Conservation (phyloP, 2,888 invertebrate species). For the Matsumyia berberina region DNA sequence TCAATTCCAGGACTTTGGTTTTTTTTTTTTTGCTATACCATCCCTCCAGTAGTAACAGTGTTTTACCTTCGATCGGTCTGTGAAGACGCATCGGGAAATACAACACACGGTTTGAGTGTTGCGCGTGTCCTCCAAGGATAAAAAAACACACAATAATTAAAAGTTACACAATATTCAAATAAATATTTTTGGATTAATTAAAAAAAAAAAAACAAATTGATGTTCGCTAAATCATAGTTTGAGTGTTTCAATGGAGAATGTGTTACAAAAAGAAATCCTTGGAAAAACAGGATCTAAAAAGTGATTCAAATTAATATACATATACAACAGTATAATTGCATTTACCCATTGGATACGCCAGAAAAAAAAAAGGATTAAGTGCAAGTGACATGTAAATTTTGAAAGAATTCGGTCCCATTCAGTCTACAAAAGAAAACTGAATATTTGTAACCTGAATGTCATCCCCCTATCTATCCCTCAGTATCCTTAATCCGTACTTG, state of each 20-base stretch:
- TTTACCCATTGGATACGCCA: constrained; percentile 23
- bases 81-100: constrained; percentile 60
- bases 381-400: neutral
- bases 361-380: constrained; percentile 5
- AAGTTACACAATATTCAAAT: neutral
- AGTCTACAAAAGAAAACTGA: neutral
- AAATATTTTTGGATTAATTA: neutral
- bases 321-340: neutral
- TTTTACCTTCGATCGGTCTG: constrained; percentile 68
- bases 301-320: constrained; percentile 25
- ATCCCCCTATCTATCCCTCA: neutral
- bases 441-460: constrained; percentile 1
- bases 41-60: constrained; percentile 58
- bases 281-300: constrained; percentile 15
- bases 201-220: neutral
- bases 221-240: neutral
- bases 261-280: neutral
- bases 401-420: neutral
- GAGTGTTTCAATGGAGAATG: constrained; percentile 19
- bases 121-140: constrained; percentile 60
- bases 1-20: constrained; percentile 52
- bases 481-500: neutral
- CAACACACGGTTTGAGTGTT: constrained; percentile 42
- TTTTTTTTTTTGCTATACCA: constrained; percentile 47
- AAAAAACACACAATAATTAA: neutral